These are phyloP conservation scores for Polia nebulosa DNA, from an alignment of 2,888 invertebrate genomes.

Conservation along the genomic window DNA sequence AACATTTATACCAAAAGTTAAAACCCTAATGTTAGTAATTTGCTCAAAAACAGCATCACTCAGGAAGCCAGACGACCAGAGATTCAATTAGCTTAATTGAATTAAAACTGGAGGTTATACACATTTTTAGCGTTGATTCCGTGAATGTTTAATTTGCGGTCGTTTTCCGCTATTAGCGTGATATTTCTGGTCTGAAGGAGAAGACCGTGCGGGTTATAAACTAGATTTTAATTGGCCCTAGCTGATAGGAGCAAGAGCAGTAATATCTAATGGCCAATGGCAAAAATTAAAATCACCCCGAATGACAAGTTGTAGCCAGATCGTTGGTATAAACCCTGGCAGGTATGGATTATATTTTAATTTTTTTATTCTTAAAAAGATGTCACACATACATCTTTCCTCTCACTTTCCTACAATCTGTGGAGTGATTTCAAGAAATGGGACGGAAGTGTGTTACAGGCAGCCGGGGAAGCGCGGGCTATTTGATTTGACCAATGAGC, in stretches of 20 bases:
- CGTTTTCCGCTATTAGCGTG: conserved; percentile 10
- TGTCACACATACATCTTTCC: too few relatives aligned
- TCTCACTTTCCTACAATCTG: too few relatives aligned
- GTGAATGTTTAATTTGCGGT: conserved; percentile 39
- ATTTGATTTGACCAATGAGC: too few relatives aligned
- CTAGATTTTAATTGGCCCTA: background rate
- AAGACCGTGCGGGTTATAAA: background rate
- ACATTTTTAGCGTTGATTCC: conserved; percentile 45
- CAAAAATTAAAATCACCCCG: too few relatives aligned
- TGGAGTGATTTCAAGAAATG: too few relatives aligned
- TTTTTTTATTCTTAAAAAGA: too few relatives aligned
- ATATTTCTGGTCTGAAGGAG: conserved; percentile 9
- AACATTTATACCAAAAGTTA: background rate
- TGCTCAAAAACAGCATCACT: conserved; percentile 20
- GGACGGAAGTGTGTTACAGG: too few relatives aligned
- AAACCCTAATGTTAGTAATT: conserved; percentile 15
- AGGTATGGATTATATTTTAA: too few relatives aligned
- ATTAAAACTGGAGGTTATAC: conserved; percentile 33
- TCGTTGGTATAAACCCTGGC: too few relatives aligned
- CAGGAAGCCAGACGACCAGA: conserved; percentile 18
- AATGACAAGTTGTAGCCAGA: too few relatives aligned
- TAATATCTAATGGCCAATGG: too few relatives aligned
- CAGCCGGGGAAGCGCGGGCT: too few relatives aligned
- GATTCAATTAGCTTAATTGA: conserved; percentile 44
- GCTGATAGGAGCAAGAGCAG: background rate